Base-by-base conservation (phyloP, 2,113 vertebrate genomes). In the Lagopus muta region DNA sequence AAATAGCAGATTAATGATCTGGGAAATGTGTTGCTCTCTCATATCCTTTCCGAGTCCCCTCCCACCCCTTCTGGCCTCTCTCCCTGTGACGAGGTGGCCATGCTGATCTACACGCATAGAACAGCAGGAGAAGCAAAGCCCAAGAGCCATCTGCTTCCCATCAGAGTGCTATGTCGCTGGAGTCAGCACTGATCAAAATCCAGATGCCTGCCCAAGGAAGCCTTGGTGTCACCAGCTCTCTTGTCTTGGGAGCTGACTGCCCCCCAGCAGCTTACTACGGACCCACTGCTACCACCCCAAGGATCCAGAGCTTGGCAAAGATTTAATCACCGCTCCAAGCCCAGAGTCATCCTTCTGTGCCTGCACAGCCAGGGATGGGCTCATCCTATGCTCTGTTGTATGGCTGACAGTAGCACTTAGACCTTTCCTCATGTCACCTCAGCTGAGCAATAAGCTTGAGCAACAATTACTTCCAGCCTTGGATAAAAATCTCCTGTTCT, bases 1-100 rank as follows among this genome's bases (percentile, higher is more conserved):
- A 85, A 91, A 94, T 4, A 55, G 72, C 55, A 81, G 91, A 80
- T 77, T 96, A 95, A 96, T 82, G 80, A 75, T 89, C 89, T 84
- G 71, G 61, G 81, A 90, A 94, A 94, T 87, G 0, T 1, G 47
- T 38, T 88, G 28, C 64, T 93, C 91, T 28, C 42, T 86, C 0
- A 0, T 64, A 60, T 9, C 45, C 58, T 71, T 67, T 24, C 17
- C 11, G 73, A 88, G 65, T 55, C 45, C 57, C 43, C 38, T 85
- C 48, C 28, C 43, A 79, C 28, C 50, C 38, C 52, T 90, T 64
- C 77, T 93, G 77, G 74, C 57, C 74, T 30, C 52, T 64, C 21
- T 84, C 81, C 81, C 81, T 50, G 22, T 54, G n/a, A 72, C 3
- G 11, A 47, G 25, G 47, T 47, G 52, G 32, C 34, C 42, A 2